Evolutionary conservation across 2,113 vertebrate genomes (phyloP), one percentile per base, ranked within the genome.

Genomic region (Piaya cayana): DNA sequence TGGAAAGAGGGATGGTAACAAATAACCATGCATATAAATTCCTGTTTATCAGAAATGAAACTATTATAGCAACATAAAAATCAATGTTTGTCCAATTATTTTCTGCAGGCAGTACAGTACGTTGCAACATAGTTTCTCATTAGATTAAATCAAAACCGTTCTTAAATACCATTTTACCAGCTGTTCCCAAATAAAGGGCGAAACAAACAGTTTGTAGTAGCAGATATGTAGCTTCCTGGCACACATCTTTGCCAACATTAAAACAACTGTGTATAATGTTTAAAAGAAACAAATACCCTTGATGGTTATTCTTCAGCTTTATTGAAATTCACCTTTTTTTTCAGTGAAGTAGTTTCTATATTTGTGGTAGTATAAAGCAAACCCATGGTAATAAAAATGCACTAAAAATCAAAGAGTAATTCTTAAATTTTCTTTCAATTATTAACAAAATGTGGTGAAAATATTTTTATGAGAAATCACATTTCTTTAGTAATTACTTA

Each of bases 61-160:
- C 97, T 97, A 97, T 98, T 97, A 97, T 90, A 95, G 95, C 95
- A 97, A 97, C 97, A 98, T 97, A 97, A 98, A 98, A 98, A 98
- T 98, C 98, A 98, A 97, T 98, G 95, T 98, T 98, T 97, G 92
- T 95, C 96, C 96, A 98, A 98, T 98, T 98, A 98, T 98, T 98
- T 98, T 98, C 94, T 58, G 11, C 94, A 97, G 67, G 84, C 97
- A 97, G 93, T 94, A 97, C 95, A 97, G 88, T 97, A 94, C 92
- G 96, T 82, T 92, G 93, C 93, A 97, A 96, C 79, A 92, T 70
- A 95, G 95, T 91, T 98, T 97, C 97, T 98, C 97, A 97, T 98
- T 98, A 98, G 97, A 98, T 97, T 97, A 97, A 98, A 98, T 98
- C 97, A 98, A 97, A 97, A 97, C 92, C 95, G 91, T 97, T 97